These are phyloP conservation scores for Caretta caretta DNA, from an alignment of 2,113 vertebrate genomes.

Conservation along the genomic window DNA sequence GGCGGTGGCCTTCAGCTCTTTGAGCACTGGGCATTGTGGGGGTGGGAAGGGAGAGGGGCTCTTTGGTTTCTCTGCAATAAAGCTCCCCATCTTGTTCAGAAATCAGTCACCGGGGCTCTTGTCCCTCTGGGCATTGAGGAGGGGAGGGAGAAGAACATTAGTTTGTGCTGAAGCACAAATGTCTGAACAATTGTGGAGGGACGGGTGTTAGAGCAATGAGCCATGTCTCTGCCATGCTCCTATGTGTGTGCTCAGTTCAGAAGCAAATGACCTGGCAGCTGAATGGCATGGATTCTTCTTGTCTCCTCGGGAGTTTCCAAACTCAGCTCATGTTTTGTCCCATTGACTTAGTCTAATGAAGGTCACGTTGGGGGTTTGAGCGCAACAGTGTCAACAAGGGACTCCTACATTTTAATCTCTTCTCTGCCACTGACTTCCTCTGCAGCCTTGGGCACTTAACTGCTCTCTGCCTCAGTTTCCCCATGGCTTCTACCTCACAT, in stretches of 20 bases:
- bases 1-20: fast-evolving
- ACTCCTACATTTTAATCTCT: neutral
- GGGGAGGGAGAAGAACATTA: fast-evolving
- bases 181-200: neutral
- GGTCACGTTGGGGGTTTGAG: neutral
- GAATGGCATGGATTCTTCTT: neutral
- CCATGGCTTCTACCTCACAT: neutral
- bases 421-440: neutral
- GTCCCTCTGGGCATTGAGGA: neutral
- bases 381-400: neutral
- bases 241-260: neutral
- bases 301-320: neutral
- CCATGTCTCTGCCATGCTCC: neutral
- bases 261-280: neutral
- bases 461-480: neutral
- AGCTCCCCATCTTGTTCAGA: neutral
- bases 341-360: fast-evolving
- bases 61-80: neutral
- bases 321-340: fast-evolving
- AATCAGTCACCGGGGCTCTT: neutral
- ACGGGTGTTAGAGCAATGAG: neutral
- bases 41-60: neutral
- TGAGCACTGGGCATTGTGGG: fast-evolving
- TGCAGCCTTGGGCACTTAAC: neutral
- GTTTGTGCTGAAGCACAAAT: neutral